Base-by-base conservation (phyloP, 2,113 vertebrate species). In the Zosterops japonicus region DNA sequence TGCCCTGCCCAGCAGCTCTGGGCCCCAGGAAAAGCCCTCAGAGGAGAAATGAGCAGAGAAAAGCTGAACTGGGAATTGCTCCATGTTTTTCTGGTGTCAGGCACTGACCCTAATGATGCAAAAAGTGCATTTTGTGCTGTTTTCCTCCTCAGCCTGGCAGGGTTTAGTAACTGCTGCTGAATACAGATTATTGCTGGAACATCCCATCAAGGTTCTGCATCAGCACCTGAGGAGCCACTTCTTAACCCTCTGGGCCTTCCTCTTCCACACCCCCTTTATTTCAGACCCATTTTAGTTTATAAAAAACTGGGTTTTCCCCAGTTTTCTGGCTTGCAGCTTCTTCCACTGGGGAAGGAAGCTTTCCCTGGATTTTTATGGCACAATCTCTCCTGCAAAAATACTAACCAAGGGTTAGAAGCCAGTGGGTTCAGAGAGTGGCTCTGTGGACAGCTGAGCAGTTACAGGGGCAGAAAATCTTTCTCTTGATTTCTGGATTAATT, bases 301-400 rank as follows among this genome's bases (percentile, higher is more conserved):
- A 15, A 25, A 55, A 60, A 12, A 3, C 3, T 33, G 57, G 1
- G 0, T 4, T 41, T 15, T 3, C 19, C 16, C 19, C 36, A n/a
- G 12, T 29, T 88, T 36, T 20, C 33, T 46, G 74, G 21, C 39
- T 59, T 56, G n/a, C 29, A 78, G 36, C 35, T 68, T 79, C 35
- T 56, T 78, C 68, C 27, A 9, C 18, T 50, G 47, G 52, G 42
- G 57, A 69, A 53, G 49, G 55, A 89, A n/a, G 35, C 24, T 64
- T 76, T 25, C 47, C 31, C 0, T 74, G 52, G 44, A 15, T 49
- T 75, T 83, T 55, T 39, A 20, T 52, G 46, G 18, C 39, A 14
- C 15, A 42, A 0, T 31, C 39, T 57, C 14, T 76, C 49, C 15
- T 25, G 47, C 28, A 50, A 8, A 70, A 67, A 12, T 31, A 6